Evolutionary conservation across 2,797 vertebrate genomes (phyloP), one percentile per base, ranked within the genome.

Genomic region (Octomys mimax): DNA sequence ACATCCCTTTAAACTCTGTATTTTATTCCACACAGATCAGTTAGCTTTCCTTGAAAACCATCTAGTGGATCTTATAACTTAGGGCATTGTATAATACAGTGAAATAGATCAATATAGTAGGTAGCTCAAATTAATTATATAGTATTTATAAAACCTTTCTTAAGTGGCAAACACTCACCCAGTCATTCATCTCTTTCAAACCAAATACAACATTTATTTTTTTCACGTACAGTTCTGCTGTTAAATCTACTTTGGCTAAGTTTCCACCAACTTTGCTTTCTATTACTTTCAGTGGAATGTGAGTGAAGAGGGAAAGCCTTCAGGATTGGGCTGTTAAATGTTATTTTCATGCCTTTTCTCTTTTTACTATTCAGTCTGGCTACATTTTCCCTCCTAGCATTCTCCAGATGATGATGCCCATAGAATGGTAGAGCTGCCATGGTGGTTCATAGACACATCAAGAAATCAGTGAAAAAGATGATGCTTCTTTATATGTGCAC

Each of bases 141-240:
- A 42, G 49, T 68, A 89, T 79, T 94, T 88, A 33, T 78, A 64
- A 91, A 89, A 80, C 36, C 22, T 28, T 49, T 71, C 70, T 64
- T 59, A 92, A 77, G 79, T 73, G 73, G 14, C n/a, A 91, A 31
- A 33, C 46, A 78, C 59, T 42, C 12, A 88, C 46, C 19, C 21
- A 91, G 42, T 82, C 14, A 92, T 18, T 8, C 36, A 24, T 59
- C 18, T 84, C 31, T 95, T 42, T 75, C 33, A 59, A 86, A 77
- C 22, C 26, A 31, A 61, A 73, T 52, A 31, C 26, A 28, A 84
- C 80, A 73, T 42, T 77, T 21, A 78, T 26, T 46, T 28, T 39
- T 81, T 71, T 22, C 19, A 39, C 9, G 0, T 82, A 21, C 12
- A 91, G 3, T 5, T 3, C 3, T 89, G 24, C 46, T 80, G 8